Percentiles rank a stretch among this genome's conserved stretches.
Conservation (phyloP, 1,140 invertebrate genomes). For the Plectrocnemia conspersa region DNA sequence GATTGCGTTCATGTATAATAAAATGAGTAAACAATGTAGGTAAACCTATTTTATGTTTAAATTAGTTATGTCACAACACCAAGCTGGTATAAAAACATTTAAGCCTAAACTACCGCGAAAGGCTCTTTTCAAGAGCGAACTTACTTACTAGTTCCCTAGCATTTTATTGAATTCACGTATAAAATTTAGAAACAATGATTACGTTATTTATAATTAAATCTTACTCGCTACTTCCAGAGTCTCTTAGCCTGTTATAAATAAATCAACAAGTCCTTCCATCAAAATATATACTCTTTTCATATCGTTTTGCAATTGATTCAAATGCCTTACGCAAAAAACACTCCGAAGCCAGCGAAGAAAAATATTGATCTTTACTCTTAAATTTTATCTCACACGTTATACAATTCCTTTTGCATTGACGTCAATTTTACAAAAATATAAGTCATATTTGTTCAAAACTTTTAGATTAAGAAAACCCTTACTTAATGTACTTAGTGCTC, state of each 20-base stretch:
- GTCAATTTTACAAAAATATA: conserved; percentile 30
- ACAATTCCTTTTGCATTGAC: conserved; percentile 33
- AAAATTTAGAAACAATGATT: conserved; percentile 35
- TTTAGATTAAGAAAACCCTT: conserved; percentile 14
- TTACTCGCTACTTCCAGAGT: conserved; percentile 31
- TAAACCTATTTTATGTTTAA: conserved; percentile 32
- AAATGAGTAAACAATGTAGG: conserved; percentile 24
- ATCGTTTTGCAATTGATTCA: conserved; percentile 9
- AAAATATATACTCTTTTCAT: conserved; percentile 26
- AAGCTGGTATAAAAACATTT: conserved; percentile 56
- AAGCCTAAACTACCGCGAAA: conserved; percentile 54
- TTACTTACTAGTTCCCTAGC: conserved; percentile 49
- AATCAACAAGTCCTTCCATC: conserved; percentile 29
- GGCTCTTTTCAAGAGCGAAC: conserved; percentile 54
- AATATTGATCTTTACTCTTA: conserved; percentile 28
- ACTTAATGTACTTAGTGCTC: conserved; percentile 29
- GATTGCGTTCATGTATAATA: conserved; percentile 26
- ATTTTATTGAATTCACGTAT: conserved; percentile 37
- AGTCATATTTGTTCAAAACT: conserved; percentile 12
- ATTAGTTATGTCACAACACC: conserved; percentile 52
- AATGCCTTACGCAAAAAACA: background rate
- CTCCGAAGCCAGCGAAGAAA: conserved; percentile 27
- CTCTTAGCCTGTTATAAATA: conserved; percentile 24
- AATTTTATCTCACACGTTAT: conserved; percentile 14
- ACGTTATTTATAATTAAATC: conserved; percentile 22